Percentiles rank a stretch among this genome's conserved stretches.
phyloP scores from a whole-genome alignment of 2,797 vertebrate genomes.

The Sphenopsis melanotis region DNA sequence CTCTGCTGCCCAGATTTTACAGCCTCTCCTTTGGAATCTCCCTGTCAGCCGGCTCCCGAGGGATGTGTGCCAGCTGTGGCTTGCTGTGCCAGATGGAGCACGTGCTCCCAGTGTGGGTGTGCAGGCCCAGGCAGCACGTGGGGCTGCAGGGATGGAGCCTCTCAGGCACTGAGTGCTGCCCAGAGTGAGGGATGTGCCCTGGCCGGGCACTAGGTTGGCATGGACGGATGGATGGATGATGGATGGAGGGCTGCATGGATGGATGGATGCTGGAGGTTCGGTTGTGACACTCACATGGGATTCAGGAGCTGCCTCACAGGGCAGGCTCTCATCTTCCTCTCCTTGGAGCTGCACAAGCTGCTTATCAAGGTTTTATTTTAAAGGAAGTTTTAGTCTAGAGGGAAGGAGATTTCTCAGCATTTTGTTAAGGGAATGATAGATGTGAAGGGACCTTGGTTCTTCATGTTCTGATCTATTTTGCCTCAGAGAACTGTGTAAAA shows the following conservation, averaged over 20 bases:
- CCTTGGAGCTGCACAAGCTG: not conserved
- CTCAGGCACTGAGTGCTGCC: not conserved
- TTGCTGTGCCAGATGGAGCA: not conserved
- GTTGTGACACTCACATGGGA: not conserved
- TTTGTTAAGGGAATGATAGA: not conserved
- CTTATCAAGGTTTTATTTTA: not conserved
- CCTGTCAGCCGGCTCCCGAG: not conserved
- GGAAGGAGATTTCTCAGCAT: not conserved
- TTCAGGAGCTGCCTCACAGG: not conserved
- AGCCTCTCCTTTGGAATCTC: not conserved
- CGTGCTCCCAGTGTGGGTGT: not conserved
- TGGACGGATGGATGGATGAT: no score
- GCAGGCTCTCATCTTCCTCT: not conserved
- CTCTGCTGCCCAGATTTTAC: not conserved
- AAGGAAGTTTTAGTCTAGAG: not conserved
- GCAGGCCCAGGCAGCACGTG: not conserved
- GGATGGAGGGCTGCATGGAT: no score
- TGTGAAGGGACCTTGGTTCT: not conserved
- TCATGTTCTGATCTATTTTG: not conserved
- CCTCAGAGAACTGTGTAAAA: not conserved
- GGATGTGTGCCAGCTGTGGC: not conserved
- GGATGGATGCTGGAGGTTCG: not conserved
- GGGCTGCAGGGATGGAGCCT: not conserved
- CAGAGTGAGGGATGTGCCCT: not conserved
- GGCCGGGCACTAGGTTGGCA: not conserved